phyloP scores from a whole-genome alignment of 2,888 invertebrate genomes.

The Melinaea marsaeus region DNA sequence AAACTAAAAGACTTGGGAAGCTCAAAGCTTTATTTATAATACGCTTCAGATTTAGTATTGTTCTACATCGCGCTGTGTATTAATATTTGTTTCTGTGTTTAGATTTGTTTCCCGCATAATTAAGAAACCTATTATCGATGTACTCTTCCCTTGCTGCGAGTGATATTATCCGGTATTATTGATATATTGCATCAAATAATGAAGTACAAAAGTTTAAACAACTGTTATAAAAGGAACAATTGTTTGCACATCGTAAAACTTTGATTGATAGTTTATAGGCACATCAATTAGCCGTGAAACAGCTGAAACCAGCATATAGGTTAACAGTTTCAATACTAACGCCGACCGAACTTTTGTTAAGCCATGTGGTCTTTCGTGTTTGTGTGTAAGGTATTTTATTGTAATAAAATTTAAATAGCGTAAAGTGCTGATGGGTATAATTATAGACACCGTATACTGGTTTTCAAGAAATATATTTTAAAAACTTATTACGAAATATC shows the following conservation, averaged over 20 bases:
- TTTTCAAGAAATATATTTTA: too few species aligned
- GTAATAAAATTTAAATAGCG: constrained; percentile 11
- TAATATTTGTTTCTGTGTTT: too few species aligned
- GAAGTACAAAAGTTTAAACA: constrained; percentile 52
- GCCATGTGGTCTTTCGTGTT: constrained; percentile 29
- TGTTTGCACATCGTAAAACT: constrained; percentile 68
- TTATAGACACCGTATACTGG: background rate
- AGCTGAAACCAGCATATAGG: constrained; percentile 52
- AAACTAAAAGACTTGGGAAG: too few species aligned
- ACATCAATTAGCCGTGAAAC: constrained; percentile 65
- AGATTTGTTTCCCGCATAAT: too few species aligned
- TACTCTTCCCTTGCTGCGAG: background rate
- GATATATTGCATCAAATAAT: constrained; percentile 39
- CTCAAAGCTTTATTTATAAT: too few species aligned
- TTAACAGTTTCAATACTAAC: constrained; percentile 63
- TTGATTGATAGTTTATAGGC: constrained; percentile 72
- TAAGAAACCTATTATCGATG: too few species aligned
- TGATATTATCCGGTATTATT: background rate
- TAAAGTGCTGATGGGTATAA: background rate
- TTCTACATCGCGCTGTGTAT: too few species aligned
- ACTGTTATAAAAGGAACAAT: constrained; percentile 62
- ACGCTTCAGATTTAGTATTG: too few species aligned
- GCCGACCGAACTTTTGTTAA: constrained; percentile 32
- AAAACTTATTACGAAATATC: too few species aligned
- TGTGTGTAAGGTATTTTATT: constrained; percentile 3